These are phyloP conservation scores for Acrocyrtus sp. DNA, from an alignment of 2,888 invertebrate species.

Conservation along the genomic window DNA sequence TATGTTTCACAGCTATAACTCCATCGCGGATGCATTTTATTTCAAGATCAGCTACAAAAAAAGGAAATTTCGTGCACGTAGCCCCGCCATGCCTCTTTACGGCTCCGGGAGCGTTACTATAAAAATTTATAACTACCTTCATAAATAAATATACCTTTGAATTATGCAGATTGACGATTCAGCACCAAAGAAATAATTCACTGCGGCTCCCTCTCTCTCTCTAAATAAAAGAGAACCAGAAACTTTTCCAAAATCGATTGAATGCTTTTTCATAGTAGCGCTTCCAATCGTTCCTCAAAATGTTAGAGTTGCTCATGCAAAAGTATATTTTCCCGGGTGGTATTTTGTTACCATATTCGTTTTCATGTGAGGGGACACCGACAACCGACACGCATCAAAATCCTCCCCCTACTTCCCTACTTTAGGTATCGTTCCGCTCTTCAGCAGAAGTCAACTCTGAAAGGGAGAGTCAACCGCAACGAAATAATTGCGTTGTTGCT, in stretches of 20 bases:
- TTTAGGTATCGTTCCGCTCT: no score
- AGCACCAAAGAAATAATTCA: constrained; percentile 21
- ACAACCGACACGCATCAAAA: background rate
- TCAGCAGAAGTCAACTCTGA: constrained; percentile 6
- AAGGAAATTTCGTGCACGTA: background rate
- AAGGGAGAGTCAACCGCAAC: constrained; percentile 21
- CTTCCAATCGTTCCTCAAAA: background rate
- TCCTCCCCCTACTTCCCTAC: constrained; percentile 2
- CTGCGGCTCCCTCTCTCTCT: no score
- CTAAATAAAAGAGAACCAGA: constrained; percentile 22
- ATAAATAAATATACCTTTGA: constrained; percentile 36
- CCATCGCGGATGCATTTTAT: background rate
- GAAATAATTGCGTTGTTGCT: constrained; percentile 29
- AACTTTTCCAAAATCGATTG: constrained; percentile 35
- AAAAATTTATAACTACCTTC: background rate
- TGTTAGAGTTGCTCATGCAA: background rate
- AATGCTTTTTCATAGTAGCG: background rate
- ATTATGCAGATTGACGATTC: constrained; percentile 51
- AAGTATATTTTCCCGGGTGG: background rate
- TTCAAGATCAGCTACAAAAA: background rate
- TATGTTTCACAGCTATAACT: background rate
- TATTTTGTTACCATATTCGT: background rate
- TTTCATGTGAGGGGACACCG: no score
- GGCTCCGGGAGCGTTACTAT: no score
- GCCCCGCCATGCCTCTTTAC: background rate